Base-by-base conservation (phyloP, 2,797 vertebrate genomes). In the Avahi laniger region DNA sequence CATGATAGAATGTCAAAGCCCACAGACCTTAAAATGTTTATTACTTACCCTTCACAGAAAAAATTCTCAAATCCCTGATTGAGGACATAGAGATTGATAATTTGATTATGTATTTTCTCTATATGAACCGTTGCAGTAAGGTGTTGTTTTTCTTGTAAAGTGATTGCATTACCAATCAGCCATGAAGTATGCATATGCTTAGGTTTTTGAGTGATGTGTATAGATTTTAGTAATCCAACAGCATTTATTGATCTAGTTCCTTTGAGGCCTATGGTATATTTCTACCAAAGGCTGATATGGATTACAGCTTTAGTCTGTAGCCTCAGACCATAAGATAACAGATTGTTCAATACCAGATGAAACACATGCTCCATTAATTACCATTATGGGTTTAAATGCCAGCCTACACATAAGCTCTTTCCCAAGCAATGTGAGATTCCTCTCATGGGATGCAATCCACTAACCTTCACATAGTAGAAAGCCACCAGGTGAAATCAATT, bases 391-490 rank as follows among this genome's bases (percentile, higher is more conserved):
- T 95, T 94, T 61, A 94, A 91, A 93, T 85, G 17, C 7, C 61
- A 94, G 8, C 22, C n/a, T 83, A 41, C 24, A 83, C 18, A n/a
- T 57, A 92, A 54, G 35, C 48, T 65, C 26, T 69, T 93, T 88
- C 61, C 72, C 38, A 70, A 70, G 30, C 38, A 95, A 82, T 30
- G 7, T n/a, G 88, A 79, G 52, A 86, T 79, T 89, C n/a, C 57
- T 90, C 63, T 95, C 78, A 46, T 84, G 85, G 69, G 30, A 93
- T 81, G 8, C 46, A 95, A 54, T 89, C 41, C 35, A 91, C 84
- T 93, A 93, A 93, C 38, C 28, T 83, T 94, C 54, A 88, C 20
- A 18, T 91, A 96, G 41, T 95, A 96, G 50, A 93, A 91, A 20
- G 43, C 86, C 5, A 2, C 65, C 43, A 79, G 81, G 90, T 12